Base-by-base conservation (phyloP, 2,113 vertebrate genomes). In the Ammodytes marinus region DNA sequence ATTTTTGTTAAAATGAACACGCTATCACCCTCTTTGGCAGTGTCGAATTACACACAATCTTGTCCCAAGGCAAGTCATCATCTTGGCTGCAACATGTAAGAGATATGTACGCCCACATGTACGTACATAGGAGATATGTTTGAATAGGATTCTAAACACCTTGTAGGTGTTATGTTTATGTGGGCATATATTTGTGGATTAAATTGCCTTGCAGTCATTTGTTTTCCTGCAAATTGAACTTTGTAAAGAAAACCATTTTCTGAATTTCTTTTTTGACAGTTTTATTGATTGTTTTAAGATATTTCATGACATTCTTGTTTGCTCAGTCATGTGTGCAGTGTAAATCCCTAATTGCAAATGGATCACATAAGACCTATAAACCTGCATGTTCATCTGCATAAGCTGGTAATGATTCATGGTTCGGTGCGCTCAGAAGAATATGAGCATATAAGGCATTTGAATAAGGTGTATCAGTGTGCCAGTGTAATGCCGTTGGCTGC, bases 11-110 rank as follows among this genome's bases (percentile, higher is more conserved):
- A 84, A 87, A 77, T 46, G 27, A 80, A 64, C 66, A 58, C 54
- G 45, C 53, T 57, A 58, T 69, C 57, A 63, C 50, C 83, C 54
- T 85, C 72, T 86, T 78, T 70, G 73, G 72, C 74, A 46, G 76
- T 77, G 77, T 85, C 81, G 76, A 76, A 77, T 79, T 77, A 59
- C 78, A 81, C 75, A 83, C 86, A 88, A 79, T 92, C 90, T 80
- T 87, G 72, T 92, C 91, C 90, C 77, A 76, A 80, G 92, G 91
- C 90, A 82, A 89, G 77, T 89, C 83, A 83, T 88, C 84, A 74
- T 80, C 86, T 92, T 92, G 83, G 87, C 87, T 90, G 54, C 35
- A 88, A 87, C 82, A 84, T 83, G 71, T 78, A 84, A 86, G 84
- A 85, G 79, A 88, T 85, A 74, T 42, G 67, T 73, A 81, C 90